Evolutionary conservation across 2,797 vertebrate genomes (phyloP).

Genomic region (Rhynchotus rufescens): DNA sequence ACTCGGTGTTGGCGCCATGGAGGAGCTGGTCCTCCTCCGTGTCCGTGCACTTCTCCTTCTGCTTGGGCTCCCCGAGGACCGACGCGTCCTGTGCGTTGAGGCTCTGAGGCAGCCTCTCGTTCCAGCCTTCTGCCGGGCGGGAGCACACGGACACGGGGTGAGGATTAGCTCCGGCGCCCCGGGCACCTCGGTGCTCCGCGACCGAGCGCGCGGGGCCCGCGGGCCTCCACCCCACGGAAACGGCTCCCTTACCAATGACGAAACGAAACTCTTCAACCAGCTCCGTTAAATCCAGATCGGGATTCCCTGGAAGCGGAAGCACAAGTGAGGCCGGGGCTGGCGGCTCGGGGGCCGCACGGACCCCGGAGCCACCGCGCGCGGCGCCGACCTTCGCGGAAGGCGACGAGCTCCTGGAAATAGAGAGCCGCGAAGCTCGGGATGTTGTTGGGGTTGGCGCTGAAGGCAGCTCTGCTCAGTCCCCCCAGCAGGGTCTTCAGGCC

Average conservation of each 20-base stretch:
- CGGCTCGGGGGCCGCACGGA: too few relatives aligned
- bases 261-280: slow-evolving; percentile 70
- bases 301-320: slow-evolving; percentile 64
- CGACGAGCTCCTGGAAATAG: slow-evolving; percentile 75
- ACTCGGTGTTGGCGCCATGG: background rate
- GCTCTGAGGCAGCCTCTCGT: background rate
- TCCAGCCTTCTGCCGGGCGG: slow-evolving; percentile 44
- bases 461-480: slow-evolving; percentile 71
- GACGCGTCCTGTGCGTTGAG: background rate
- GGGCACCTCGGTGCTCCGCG: too few relatives aligned
- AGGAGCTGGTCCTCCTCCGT: slow-evolving; percentile 64
- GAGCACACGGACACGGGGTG: background rate
- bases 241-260: slow-evolving; percentile 56
- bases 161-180: too few relatives aligned
- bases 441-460: slow-evolving; percentile 63
- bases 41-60: slow-evolving; percentile 63
- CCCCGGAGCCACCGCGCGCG: background rate
- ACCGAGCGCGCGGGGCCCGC: too few relatives aligned
- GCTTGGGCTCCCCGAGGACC: background rate
- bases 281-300: slow-evolving; percentile 66
- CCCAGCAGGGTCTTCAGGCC: slow-evolving; percentile 76
- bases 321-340: background rate
- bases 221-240: background rate
- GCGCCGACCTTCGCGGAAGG: slow-evolving; percentile 77
- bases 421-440: slow-evolving; percentile 71